Base-by-base conservation (phyloP, 2,113 vertebrate genomes). In the human region DNA sequence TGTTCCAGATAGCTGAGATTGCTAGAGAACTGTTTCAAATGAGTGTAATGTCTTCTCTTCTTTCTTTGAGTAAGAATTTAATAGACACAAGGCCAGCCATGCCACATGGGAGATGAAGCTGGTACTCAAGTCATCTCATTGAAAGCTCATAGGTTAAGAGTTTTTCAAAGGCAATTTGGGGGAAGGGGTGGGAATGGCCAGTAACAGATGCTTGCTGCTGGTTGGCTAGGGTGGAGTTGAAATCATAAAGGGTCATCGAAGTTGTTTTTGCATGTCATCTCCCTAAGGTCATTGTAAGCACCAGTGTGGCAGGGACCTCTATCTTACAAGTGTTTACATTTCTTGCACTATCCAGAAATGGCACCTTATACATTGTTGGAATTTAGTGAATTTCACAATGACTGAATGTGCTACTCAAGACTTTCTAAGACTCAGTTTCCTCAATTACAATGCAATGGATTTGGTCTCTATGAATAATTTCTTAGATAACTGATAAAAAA, bases 321-420 rank as follows among this genome's bases (percentile, higher is more conserved):
- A 4, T 40, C n/a, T 90, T 80, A 43, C 0, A 32, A 43, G 18
- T 57, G 59, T 92, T 66, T 75, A 35, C 86, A 59, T 61, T 55
- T 81, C 70, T 87, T 70, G 8, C 3, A 14, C 27, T 79, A 20
- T 23, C 32, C 52, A 57, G 61, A 68, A 75, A 82, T 97, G 16
- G 11, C 6, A 79, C 16, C 9, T 81, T 70, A 73, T n/a, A 38
- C 3, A 25, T 32, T 73, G 9, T 5, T 78, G 64, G 23, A 57
- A 80, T 80, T 85, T n/a, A 55, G 27, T 84, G 25, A 94, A 61
- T 80, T 90, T 68, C 32, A 40, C 68, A 84, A 50, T 68, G 82
- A 90, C 55, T 12, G 4, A 81, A 57, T 38, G 12, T 59, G 22
- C 64, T 92, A 75, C 57, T 25, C 64, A 40, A 43, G 32, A 81